Conservation (phyloP, 30 jellyfish, hydroid and myxozoan genomes). For the Pseudorhiza aurosa region DNA sequence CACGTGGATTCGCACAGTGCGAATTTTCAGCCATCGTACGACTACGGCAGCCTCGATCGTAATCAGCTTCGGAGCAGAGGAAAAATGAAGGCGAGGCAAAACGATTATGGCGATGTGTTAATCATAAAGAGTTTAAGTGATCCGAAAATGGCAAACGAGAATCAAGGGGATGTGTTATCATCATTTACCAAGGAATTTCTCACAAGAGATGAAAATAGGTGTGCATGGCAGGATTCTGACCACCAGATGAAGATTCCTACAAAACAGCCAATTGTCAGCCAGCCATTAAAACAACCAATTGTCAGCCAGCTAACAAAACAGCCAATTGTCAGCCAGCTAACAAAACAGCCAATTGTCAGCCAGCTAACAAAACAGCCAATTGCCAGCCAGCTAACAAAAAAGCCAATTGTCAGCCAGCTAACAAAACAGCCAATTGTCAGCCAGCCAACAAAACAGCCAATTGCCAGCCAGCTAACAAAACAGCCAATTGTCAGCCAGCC, state of each 20-base stretch:
- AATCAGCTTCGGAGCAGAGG: background rate
- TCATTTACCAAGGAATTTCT: background rate
- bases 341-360: too few relatives aligned
- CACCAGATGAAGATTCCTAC: background rate
- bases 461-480: too few relatives aligned
- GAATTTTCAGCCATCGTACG: background rate
- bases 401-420: too few relatives aligned
- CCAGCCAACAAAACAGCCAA: too few relatives aligned
- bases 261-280: background rate
- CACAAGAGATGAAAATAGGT: background rate
- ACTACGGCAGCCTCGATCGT: conserved; percentile 14
- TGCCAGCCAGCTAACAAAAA: too few relatives aligned
- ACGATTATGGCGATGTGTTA: background rate
- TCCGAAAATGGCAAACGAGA: conserved; percentile 8
- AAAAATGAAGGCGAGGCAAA: background rate
- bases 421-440: too few relatives aligned
- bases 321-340: too few relatives aligned
- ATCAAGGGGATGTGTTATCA: background rate
- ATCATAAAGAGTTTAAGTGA: conserved; percentile 10
- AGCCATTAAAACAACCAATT: too few relatives aligned
- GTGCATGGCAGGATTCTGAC: background rate
- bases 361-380: too few relatives aligned
- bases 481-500: too few relatives aligned
- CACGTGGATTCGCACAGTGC: too few relatives aligned
- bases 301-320: too few relatives aligned